Conservation (phyloP, 1,140 invertebrate species). For the Platorchestia sp. region DNA sequence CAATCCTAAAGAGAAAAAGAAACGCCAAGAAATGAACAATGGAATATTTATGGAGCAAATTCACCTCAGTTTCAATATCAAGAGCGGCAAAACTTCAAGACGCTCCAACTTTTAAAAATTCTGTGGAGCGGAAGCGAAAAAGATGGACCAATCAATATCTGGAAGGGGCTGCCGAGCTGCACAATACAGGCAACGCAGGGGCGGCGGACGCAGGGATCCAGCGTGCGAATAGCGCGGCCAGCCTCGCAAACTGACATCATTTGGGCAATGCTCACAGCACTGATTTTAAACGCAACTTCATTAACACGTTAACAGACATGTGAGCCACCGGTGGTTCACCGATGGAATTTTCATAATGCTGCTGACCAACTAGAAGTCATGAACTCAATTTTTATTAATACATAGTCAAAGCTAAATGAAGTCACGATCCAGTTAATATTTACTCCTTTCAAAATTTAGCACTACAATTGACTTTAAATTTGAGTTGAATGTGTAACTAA, state of each 20-base stretch:
- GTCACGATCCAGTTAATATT: too few relatives aligned
- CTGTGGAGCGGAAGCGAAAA: neutral
- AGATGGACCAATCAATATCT: constrained; percentile 8
- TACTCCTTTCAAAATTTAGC: too few relatives aligned
- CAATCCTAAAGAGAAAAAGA: neutral
- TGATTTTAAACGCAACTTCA: neutral
- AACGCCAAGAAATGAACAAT: neutral
- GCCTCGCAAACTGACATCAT: neutral
- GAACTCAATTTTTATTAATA: neutral
- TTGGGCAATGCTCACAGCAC: neutral
- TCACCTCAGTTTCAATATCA: neutral
- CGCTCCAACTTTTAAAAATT: neutral
- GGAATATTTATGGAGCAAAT: neutral
- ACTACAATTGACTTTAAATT: too few relatives aligned
- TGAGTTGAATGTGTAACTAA: too few relatives aligned
- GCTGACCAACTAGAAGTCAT: neutral
- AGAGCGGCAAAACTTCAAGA: neutral
- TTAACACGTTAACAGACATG: neutral
- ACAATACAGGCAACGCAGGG: neutral
- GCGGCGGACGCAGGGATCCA: neutral
- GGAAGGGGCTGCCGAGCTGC: neutral
- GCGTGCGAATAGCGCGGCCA: neutral
- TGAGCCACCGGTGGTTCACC: too few relatives aligned
- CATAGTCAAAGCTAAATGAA: neutral
- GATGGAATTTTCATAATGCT: too few relatives aligned